Evolutionary conservation across 2,888 invertebrate genomes (phyloP).

Genomic region (Cloeon dipterum): DNA sequence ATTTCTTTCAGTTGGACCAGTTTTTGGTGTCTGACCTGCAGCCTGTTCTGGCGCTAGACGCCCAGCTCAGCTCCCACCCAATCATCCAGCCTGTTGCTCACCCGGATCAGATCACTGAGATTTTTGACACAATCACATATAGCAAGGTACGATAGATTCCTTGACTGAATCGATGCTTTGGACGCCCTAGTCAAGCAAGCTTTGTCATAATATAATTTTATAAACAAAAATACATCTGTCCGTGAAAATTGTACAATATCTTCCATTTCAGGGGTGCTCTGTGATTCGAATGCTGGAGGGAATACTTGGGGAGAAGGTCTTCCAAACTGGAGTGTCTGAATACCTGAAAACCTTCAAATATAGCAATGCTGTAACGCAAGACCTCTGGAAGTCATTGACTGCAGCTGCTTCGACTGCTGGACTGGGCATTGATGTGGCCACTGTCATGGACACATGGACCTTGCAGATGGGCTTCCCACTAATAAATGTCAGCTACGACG

Average conservation of each 20-base stretch:
- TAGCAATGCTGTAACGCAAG: slow-evolving; percentile 55
- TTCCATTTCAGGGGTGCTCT: slow-evolving; percentile 44
- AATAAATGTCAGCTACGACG: slow-evolving; percentile 29
- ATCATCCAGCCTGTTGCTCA: slow-evolving; percentile 66
- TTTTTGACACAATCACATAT: slow-evolving; percentile 81
- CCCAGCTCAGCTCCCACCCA: slow-evolving; percentile 67
- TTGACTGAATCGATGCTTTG: too few species aligned
- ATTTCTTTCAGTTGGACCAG: slow-evolving; percentile 50
- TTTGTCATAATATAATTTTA: too few species aligned
- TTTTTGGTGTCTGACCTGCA: slow-evolving; percentile 51
- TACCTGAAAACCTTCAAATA: slow-evolving; percentile 48
- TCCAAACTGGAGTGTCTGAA: slow-evolving; percentile 44
- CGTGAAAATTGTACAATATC: too few species aligned
- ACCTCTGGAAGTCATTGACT: slow-evolving; percentile 46
- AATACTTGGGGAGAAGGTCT: slow-evolving; percentile 45
- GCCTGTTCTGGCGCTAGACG: slow-evolving; percentile 46
- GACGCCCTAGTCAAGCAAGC: too few species aligned
- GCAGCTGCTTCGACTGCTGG: slow-evolving; percentile 17
- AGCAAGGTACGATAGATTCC: slow-evolving; percentile 64
- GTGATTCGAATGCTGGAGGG: slow-evolving; percentile 72
- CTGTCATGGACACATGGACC: slow-evolving; percentile 73
- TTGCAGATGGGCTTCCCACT: slow-evolving; percentile 73
- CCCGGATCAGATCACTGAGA: slow-evolving; percentile 74
- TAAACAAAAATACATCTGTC: too few species aligned
- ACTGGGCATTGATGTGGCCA: not conserved